Base-by-base conservation (phyloP, 2,888 invertebrate genomes). In the Crepidodera aurea region DNA sequence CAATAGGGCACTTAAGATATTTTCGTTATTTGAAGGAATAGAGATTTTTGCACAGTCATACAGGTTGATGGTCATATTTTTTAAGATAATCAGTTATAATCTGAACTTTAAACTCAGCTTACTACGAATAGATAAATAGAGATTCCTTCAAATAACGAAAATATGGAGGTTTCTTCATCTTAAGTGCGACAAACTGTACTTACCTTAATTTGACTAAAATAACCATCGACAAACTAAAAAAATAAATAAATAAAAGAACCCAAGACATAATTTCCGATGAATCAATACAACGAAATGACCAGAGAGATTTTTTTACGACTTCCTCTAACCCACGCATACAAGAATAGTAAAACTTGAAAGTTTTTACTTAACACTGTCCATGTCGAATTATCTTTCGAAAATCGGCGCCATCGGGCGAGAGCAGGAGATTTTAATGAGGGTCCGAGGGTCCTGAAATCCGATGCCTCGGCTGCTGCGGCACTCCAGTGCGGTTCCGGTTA, bases 401-500 rank as follows among this genome's bases (percentile, higher is more conserved):
- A 66, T 64, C 72, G 75, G 76, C 76, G 76, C 76, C 76, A 76
- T 67, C 29, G 29, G 42, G 29, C 54, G 16, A 29, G 25, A 27
- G 3, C 53, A 53, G 66, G 69, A 40, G 65, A 68, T 63, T 67
- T 73, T 75, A 76, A 77, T 74, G 75, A 75, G 75, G 54, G 74
- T 73, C 72, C 72, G 15, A 37, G 13, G 75, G 73, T 73, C 72
- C 72, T 71, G 66, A 68, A 68, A 70, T 61, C 68, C 68, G 64
- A 71, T 58, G 61, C 69, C 66, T 51, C 19, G 51, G 39, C 15
- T 12, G 19, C n/a, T 54, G 39, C 16, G 66, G 69, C 68, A 62
- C 70, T 74, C 72, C 75, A 74, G 71, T 70, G 71, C 70, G 75
- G 77, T 77, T 77, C 75, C 77, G 77, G 76, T 75, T 76, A 77